Conservation (phyloP, 2,888 invertebrate genomes). For the Campoplex nolae region DNA sequence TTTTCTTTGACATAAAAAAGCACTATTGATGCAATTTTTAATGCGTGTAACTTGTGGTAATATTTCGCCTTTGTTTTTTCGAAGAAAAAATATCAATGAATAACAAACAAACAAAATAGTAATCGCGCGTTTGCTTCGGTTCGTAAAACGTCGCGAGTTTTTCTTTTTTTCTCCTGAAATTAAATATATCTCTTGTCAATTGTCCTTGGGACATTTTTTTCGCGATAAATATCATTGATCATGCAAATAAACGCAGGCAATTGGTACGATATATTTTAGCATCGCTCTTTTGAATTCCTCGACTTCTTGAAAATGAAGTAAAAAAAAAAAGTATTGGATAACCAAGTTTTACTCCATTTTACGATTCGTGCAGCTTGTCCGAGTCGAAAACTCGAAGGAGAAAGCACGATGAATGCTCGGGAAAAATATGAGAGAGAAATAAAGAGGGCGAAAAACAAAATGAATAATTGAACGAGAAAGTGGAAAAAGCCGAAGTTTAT, state of each 20-base stretch:
- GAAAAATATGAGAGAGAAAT: background rate
- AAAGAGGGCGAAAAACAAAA: constrained; percentile 5
- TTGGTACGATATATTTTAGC: constrained; percentile 75
- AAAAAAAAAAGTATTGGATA: background rate
- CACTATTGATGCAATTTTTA: background rate
- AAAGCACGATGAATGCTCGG: background rate
- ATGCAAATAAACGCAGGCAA: constrained; percentile 69
- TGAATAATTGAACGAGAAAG: constrained; percentile 50
- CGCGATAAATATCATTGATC: constrained; percentile 20
- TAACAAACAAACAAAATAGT: constrained; percentile 1
- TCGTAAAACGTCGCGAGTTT: constrained; percentile 4
- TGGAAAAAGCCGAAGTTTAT: constrained; percentile 55
- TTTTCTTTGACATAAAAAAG: background rate
- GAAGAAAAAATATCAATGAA: constrained; percentile 17
- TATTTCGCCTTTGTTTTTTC: constrained; percentile 43
- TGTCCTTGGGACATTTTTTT: constrained; percentile 2
- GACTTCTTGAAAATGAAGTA: constrained; percentile 11
- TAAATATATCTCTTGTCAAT: constrained; percentile 42
- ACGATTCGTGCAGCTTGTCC: constrained; percentile 47
- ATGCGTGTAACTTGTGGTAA: background rate
- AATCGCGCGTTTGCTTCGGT: constrained; percentile 12
- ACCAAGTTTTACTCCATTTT: constrained; percentile 6
- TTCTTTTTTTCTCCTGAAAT: constrained; percentile 4
- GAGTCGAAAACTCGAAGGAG: constrained; percentile 50
- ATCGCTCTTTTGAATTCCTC: constrained; percentile 35